Evolutionary conservation across 2,888 invertebrate species (phyloP).

Genomic region (Papilio demoleus): DNA sequence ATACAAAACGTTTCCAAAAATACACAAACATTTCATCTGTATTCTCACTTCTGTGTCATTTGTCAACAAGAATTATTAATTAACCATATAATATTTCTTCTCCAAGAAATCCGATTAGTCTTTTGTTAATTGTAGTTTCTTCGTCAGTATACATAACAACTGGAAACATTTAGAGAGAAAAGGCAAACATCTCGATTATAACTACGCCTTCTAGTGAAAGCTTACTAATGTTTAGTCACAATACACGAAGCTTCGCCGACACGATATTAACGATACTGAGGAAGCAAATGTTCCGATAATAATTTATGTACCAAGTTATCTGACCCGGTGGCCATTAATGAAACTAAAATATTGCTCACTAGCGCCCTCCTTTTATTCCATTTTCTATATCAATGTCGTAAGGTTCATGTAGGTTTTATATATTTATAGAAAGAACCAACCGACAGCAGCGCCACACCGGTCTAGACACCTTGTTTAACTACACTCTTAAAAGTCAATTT

Average conservation of each 20-base stretch:
- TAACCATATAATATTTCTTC: constrained; percentile 35
- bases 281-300: constrained; percentile 25
- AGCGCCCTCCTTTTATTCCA: too few relatives aligned
- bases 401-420: too few relatives aligned
- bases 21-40: constrained; percentile 55
- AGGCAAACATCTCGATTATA: constrained; percentile 42
- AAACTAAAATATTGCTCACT: too few relatives aligned
- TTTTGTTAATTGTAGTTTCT: constrained; percentile 57
- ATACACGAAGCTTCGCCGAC: constrained; percentile 42
- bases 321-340: too few relatives aligned
- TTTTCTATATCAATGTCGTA: too few relatives aligned
- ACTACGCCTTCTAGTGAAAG: constrained; percentile 55
- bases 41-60: constrained; percentile 69
- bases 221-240: constrained; percentile 47
- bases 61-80: constrained; percentile 56
- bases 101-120: constrained; percentile 27
- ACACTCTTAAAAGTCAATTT: too few relatives aligned
- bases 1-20: constrained; percentile 66
- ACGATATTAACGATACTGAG: constrained; percentile 20
- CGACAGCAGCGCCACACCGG: too few relatives aligned
- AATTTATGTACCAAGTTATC: background rate
- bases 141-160: constrained; percentile 43
- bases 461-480: too few relatives aligned
- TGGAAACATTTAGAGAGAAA: constrained; percentile 38
- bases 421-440: too few relatives aligned